These are phyloP conservation scores for Chalcosyrphus nemorum DNA, from an alignment of 2,888 invertebrate species.

Conservation along the genomic window DNA sequence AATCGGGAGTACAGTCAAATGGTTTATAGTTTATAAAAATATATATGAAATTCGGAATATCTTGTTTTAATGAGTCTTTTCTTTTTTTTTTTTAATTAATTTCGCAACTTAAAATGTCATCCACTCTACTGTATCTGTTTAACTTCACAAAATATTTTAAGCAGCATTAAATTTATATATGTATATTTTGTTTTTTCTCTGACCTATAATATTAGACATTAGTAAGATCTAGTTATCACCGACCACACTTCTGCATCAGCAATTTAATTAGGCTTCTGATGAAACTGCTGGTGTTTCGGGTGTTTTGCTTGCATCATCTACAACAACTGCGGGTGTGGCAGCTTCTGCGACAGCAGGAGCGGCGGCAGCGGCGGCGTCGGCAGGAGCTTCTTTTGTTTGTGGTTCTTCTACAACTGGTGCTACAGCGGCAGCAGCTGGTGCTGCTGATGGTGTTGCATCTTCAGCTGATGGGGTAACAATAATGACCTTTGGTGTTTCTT, in stretches of 20 bases:
- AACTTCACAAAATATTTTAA: conserved; percentile 4
- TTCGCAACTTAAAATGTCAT: conserved; percentile 18
- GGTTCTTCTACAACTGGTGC: neutral
- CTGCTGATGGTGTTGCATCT: neutral
- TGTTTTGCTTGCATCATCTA: conserved; percentile 30
- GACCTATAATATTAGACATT: conserved; percentile 4
- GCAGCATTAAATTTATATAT: neutral
- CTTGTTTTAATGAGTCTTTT: neutral
- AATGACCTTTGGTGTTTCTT: conserved; percentile 42
- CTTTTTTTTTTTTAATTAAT: too few relatives aligned
- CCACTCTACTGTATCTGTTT: neutral
- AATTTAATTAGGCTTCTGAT: conserved; percentile 15
- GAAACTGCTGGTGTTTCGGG: conserved; percentile 23
- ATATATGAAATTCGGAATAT: conserved; percentile 17
- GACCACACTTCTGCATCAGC: conserved; percentile 13
- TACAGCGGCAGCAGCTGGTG: neutral
- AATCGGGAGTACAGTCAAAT: conserved; percentile 23
- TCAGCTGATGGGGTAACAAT: conserved; percentile 59
- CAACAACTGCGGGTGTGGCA: neutral
- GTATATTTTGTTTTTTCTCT: too few relatives aligned
- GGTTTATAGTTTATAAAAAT: neutral
- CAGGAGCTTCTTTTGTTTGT: neutral
- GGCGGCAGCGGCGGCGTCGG: neutral
- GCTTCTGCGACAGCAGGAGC: conserved; percentile 12
- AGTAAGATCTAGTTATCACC: conserved; percentile 21